These are phyloP conservation scores for Ernsta delagoae DNA, from an alignment of 2,888 invertebrate genomes.

Conservation along the genomic window DNA sequence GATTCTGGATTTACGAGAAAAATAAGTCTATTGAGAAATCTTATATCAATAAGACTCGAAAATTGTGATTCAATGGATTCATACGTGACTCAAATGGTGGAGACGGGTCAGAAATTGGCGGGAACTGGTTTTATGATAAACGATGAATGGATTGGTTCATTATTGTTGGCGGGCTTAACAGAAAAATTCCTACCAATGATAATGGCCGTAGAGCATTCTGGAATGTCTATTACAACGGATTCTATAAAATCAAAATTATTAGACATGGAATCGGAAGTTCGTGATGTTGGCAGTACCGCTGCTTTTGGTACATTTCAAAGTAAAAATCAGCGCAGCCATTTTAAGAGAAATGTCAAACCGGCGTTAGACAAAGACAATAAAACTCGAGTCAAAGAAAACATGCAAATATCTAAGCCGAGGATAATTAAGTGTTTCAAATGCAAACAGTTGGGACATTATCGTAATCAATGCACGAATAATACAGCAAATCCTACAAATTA, in stretches of 20 bases:
- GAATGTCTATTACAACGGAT: not conserved
- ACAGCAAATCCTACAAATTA: not conserved
- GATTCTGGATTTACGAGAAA: not conserved
- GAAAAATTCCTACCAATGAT: not conserved
- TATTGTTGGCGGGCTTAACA: not conserved
- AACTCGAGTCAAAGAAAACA: not conserved
- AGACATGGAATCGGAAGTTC: conserved; percentile 1
- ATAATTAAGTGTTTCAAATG: not conserved
- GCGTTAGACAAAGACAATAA: not conserved
- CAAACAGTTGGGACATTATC: not conserved
- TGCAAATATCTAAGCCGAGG: not conserved
- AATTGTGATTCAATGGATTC: not conserved
- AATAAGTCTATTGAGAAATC: not conserved
- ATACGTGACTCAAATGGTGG: not conserved
- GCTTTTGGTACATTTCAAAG: conserved; percentile 3
- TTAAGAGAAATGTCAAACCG: not conserved
- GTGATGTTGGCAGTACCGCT: not conserved
- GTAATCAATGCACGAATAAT: not conserved
- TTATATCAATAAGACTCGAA: not conserved
- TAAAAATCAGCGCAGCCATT: conserved; percentile 8
- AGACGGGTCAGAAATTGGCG: not conserved
- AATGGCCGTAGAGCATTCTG: conserved; percentile 1
- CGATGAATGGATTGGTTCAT: not conserved
- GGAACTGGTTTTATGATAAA: not conserved
- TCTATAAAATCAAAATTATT: not conserved